Percentiles rank a stretch among this genome's conserved stretches.
These are phyloP conservation scores for Hyles lineata DNA, from an alignment of 2,888 invertebrate genomes.

Conservation along the genomic window DNA sequence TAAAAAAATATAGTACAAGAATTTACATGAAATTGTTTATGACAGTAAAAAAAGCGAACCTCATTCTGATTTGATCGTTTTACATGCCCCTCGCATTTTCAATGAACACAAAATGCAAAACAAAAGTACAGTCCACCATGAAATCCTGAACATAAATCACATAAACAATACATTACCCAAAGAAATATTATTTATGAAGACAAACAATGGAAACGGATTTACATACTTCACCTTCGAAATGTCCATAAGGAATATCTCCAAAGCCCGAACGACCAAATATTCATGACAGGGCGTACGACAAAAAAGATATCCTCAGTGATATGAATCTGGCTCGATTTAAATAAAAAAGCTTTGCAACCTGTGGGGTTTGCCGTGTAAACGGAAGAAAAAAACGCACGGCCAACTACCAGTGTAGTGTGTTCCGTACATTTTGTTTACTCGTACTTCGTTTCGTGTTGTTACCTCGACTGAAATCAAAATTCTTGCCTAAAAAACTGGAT, in stretches of 20 bases:
- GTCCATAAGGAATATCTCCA: conserved; percentile 35
- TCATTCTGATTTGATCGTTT: too few relatives aligned
- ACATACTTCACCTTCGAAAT: conserved; percentile 41
- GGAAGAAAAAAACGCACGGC: conserved; percentile 32
- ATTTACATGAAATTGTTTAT: too few relatives aligned
- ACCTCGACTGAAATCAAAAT: too few relatives aligned
- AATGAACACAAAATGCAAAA: background rate
- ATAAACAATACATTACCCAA: background rate
- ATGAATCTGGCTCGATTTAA: conserved; percentile 40
- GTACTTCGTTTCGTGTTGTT: too few relatives aligned
- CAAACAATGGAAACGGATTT: conserved; percentile 2
- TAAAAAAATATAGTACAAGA: too few relatives aligned
- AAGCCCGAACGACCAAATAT: conserved; percentile 28
- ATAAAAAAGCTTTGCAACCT: conserved; percentile 38
- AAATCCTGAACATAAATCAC: background rate
- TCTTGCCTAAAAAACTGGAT: too few relatives aligned
- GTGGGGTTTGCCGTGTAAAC: conserved; percentile 40
- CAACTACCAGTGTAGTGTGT: background rate
- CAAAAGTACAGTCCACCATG: background rate
- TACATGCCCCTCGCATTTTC: conserved; percentile 5
- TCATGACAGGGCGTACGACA: conserved; percentile 24
- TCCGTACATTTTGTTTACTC: conserved; percentile 22
- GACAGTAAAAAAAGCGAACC: background rate
- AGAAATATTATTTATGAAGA: conserved; percentile 17
- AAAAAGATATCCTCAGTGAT: conserved; percentile 38